These are phyloP conservation scores for Ceratosolen solmsi DNA, from an alignment of 1,140 invertebrate genomes.

Conservation along the genomic window DNA sequence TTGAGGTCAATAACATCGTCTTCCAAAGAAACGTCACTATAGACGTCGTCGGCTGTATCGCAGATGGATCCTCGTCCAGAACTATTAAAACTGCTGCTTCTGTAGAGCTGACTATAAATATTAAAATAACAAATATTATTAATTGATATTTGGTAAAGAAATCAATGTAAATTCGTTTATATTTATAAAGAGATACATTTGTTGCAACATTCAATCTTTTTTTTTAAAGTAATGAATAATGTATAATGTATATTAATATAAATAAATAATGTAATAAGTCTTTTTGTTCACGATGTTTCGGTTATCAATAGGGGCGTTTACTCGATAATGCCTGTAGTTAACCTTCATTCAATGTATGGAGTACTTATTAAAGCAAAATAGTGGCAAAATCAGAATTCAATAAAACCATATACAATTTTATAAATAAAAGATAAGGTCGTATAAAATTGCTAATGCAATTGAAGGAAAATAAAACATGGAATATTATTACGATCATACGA, in stretches of 20 bases:
- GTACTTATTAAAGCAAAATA: too few relatives aligned
- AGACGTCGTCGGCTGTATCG: constrained; percentile 92
- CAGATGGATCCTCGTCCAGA: constrained; percentile 90
- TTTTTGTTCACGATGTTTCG: neutral
- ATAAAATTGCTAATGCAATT: too few relatives aligned
- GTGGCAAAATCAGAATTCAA: too few relatives aligned
- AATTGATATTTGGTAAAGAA: neutral
- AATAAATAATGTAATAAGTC: neutral
- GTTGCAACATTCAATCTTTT: too few relatives aligned
- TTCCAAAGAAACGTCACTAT: constrained; percentile 91
- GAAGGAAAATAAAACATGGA: neutral
- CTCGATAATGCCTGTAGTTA: neutral
- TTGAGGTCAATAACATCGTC: constrained; percentile 93
- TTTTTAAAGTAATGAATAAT: too few relatives aligned
- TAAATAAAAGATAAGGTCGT: too few relatives aligned
- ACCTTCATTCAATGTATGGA: constrained; percentile 23
- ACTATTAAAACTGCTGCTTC: constrained; percentile 92
- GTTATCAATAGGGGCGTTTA: constrained; percentile 1
- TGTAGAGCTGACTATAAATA: constrained; percentile 85
- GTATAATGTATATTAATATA: too few relatives aligned
- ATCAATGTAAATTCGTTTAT: too few relatives aligned
- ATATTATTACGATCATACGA: too few relatives aligned
- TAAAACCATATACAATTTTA: too few relatives aligned
- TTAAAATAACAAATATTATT: neutral
- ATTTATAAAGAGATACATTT: too few relatives aligned